phyloP scores from a whole-genome alignment of 1,140 invertebrate species.

The Ptiloglossa arizonensis region DNA sequence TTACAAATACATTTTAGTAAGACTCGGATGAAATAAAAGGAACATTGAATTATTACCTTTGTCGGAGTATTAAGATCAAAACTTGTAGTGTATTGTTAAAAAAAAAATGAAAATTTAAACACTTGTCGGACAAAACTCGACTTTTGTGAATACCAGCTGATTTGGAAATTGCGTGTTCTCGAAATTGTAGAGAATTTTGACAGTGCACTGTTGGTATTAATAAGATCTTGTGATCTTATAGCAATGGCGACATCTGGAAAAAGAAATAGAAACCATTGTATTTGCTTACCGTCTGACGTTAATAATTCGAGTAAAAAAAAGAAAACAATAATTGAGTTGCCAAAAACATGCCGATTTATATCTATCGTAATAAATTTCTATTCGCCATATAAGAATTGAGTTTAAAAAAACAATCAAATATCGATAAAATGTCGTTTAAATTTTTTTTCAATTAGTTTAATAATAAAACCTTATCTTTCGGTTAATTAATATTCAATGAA shows the following conservation, averaged over 20 bases:
- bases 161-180: neutral
- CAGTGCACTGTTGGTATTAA: neutral
- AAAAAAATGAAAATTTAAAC: constrained; percentile 24
- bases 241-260: neutral
- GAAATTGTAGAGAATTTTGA: constrained; percentile 1
- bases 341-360: too few species aligned
- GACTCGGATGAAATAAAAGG: neutral
- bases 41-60: neutral
- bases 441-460: too few species aligned
- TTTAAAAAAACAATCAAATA: too few species aligned
- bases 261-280: neutral
- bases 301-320: too few species aligned
- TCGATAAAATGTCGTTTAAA: too few species aligned
- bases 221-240: too few species aligned
- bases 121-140: constrained; percentile 8
- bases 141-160: constrained; percentile 20
- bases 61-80: neutral
- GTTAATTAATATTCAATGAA: neutral
- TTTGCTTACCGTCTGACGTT: neutral
- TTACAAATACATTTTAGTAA: constrained; percentile 15
- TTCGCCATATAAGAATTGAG: too few species aligned
- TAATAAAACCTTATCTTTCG: too few species aligned
- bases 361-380: too few species aligned
- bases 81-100: neutral
- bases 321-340: too few species aligned